Evolutionary conservation across 2,888 invertebrate genomes (phyloP).

Genomic region (Tipula lateralis): DNA sequence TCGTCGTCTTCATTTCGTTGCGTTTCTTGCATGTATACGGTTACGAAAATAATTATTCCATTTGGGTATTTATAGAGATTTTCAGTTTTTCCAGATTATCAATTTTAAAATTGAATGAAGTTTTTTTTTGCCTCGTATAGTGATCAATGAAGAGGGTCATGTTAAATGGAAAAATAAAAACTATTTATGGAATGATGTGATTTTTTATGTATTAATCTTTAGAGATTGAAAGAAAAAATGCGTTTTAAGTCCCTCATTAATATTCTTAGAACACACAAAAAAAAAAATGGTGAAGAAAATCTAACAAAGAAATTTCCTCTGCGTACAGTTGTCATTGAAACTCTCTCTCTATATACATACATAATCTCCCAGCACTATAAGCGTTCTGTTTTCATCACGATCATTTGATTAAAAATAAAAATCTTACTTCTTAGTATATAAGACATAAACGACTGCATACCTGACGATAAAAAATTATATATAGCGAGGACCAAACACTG

Average conservation of each 20-base stretch:
- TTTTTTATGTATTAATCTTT: conserved; percentile 1
- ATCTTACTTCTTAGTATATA: neutral
- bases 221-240: conserved; percentile 13
- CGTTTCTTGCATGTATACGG: neutral
- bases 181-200: neutral
- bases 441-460: neutral
- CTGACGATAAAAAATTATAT: neutral
- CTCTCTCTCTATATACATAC: too few relatives aligned
- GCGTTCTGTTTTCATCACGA: neutral
- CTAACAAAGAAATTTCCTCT: neutral
- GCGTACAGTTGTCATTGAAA: neutral
- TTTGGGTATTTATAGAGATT: conserved; percentile 1
- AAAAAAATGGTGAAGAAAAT: neutral
- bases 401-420: conserved; percentile 11
- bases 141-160: conserved; percentile 6
- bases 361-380: neutral
- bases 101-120: neutral
- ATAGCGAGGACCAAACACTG: neutral
- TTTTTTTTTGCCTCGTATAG: neutral
- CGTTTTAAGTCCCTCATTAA: conserved; percentile 11
- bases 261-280: neutral
- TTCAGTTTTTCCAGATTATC: conserved; percentile 9
- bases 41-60: conserved; percentile 11
- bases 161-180: neutral
- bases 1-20: neutral